Evolutionary conservation across 2,888 invertebrate genomes (phyloP).

Genomic region (Enchytraeus crypticus): DNA sequence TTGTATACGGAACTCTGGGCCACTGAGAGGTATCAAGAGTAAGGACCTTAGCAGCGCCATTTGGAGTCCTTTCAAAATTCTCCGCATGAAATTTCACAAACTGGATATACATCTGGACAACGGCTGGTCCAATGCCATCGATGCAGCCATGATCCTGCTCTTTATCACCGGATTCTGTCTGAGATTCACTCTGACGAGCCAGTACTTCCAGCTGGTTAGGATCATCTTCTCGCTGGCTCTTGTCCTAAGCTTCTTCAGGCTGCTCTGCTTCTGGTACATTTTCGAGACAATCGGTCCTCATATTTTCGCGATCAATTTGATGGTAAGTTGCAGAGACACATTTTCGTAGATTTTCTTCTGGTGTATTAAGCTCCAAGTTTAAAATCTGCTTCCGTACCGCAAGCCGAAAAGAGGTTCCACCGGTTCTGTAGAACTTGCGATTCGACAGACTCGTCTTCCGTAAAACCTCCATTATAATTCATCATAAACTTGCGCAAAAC

Average conservation of each 20-base stretch:
- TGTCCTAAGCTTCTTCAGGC: conserved; percentile 18
- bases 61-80: conserved; percentile 13
- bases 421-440: no score
- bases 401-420: no score
- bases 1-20: conserved; percentile 1
- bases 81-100: conserved; percentile 2
- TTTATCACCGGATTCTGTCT: conserved; percentile 10
- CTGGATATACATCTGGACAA: conserved; percentile 9
- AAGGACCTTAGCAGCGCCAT: not conserved
- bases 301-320: conserved; percentile 17
- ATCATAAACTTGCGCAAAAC: no score
- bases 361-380: no score
- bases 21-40: conserved; percentile 5
- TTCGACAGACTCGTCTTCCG: no score
- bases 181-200: conserved; percentile 4
- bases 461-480: no score
- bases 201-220: conserved; percentile 11
- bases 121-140: conserved; percentile 18
- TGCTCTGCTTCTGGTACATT: conserved; percentile 17
- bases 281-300: conserved; percentile 17
- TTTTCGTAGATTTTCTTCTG: no score
- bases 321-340: no score
- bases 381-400: no score
- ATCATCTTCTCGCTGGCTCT: conserved; percentile 13
- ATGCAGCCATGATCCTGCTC: conserved; percentile 1